A percentile compares a stretch with the other conserved stretches of the same genome.
Conservation (phyloP, 2,797 vertebrate genomes). For the Semotilus atromaculatus region DNA sequence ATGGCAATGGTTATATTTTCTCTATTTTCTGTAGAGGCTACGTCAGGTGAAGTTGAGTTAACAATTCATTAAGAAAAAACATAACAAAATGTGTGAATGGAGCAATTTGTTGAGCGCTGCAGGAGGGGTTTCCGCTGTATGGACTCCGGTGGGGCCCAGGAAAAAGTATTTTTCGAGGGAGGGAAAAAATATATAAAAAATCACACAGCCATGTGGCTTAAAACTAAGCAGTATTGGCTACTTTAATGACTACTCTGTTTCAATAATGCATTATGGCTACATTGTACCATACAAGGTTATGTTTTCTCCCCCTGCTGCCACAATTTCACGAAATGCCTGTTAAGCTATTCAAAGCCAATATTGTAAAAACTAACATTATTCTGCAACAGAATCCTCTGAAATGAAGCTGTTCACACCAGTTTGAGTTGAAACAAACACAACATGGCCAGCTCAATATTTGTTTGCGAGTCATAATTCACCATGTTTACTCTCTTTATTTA, state of each 20-base stretch:
- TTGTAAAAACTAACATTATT: conserved; percentile 3
- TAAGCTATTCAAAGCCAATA: not conserved
- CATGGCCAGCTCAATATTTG: not conserved
- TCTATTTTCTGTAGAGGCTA: no score
- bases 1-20: no score
- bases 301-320: not conserved
- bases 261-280: not conserved
- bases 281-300: not conserved
- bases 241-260: not conserved
- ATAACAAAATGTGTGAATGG: not conserved
- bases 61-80: not conserved
- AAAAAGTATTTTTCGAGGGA: not conserved
- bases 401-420: not conserved
- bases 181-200: not conserved
- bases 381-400: not conserved
- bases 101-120: not conserved
- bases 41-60: no score
- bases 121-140: not conserved
- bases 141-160: not conserved
- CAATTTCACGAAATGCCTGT: not conserved
- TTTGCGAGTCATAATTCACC: conserved; percentile 24
- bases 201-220: not conserved
- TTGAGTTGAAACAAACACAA: not conserved
- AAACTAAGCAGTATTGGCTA: not conserved
- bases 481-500: conserved; percentile 35